Conservation (phyloP, 2,797 vertebrate genomes). For the Eptatretus atami region DNA sequence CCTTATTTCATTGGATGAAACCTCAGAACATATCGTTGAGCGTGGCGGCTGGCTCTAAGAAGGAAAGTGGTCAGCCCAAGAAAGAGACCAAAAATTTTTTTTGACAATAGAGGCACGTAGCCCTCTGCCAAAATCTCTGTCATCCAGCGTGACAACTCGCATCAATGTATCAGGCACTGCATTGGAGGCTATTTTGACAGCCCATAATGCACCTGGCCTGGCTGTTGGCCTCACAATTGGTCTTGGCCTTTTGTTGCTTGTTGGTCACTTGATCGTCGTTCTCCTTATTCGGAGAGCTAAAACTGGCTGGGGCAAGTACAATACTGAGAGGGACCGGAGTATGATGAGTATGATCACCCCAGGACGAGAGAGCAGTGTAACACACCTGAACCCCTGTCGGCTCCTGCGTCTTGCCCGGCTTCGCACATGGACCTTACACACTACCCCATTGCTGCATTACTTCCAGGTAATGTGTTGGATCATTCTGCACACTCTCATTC, state of each 20-base stretch:
- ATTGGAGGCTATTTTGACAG: slow-evolving; percentile 19
- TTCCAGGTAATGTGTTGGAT: slow-evolving; percentile 47
- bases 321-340: slow-evolving; percentile 16
- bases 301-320: slow-evolving; percentile 11
- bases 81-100: slow-evolving; percentile 38
- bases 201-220: slow-evolving; percentile 15
- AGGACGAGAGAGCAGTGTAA: too few species aligned
- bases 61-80: slow-evolving; percentile 23
- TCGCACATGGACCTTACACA: slow-evolving; percentile 76
- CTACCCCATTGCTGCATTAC: slow-evolving; percentile 16
- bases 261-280: slow-evolving; percentile 54
- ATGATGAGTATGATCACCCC: slow-evolving; percentile 6
- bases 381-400: not conserved
- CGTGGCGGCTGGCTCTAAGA: slow-evolving; percentile 27
- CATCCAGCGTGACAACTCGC: slow-evolving; percentile 27
- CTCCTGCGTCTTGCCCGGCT: not conserved
- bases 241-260: slow-evolving; percentile 44
- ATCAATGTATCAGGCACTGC: slow-evolving; percentile 62
- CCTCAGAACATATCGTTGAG: slow-evolving; percentile 48
- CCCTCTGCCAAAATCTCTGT: slow-evolving; percentile 42
- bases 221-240: slow-evolving; percentile 57
- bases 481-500: slow-evolving; percentile 89
- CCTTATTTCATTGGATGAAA: slow-evolving; percentile 65
- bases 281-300: slow-evolving; percentile 29
- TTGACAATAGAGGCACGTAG: slow-evolving; percentile 53